Percentiles rank a stretch among this genome's conserved stretches.
Conservation (phyloP, 1,140 invertebrate species). For the Epicauta chinensis region DNA sequence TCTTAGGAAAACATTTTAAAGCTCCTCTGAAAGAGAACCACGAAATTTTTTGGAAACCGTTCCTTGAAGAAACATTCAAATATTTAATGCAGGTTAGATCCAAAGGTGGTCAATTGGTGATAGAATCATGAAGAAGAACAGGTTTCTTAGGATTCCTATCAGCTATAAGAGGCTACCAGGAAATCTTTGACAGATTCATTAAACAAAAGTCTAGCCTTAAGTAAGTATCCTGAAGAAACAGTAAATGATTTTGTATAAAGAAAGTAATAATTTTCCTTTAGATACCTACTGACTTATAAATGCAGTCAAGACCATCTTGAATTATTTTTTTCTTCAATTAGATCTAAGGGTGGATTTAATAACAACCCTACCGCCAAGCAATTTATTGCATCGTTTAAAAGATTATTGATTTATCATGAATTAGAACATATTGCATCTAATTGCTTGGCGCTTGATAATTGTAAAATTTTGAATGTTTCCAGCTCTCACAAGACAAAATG, state of each 20-base stretch:
- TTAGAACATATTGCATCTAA: no score
- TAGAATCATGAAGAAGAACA: constrained; percentile 7
- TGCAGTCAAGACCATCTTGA: constrained; percentile 19
- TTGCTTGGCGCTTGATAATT: no score
- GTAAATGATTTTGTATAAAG: background rate
- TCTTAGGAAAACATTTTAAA: background rate
- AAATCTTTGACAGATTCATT: background rate
- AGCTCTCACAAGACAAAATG: no score
- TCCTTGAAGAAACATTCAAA: background rate
- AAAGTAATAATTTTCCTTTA: background rate
- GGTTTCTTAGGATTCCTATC: constrained; percentile 6
- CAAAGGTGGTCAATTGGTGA: background rate
- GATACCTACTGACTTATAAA: constrained; percentile 11
- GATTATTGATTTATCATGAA: constrained; percentile 15
- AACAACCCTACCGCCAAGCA: constrained; percentile 21
- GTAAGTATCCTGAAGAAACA: background rate
- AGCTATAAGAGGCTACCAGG: background rate
- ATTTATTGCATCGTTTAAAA: constrained; percentile 21
- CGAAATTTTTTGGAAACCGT: background rate
- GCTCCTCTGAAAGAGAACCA: background rate
- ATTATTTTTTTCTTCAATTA: constrained; percentile 17
- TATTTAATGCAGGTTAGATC: constrained; percentile 1
- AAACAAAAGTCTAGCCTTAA: constrained; percentile 1
- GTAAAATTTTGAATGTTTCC: no score
- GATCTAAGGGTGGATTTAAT: constrained; percentile 16